Conservation (phyloP, 1,140 invertebrate genomes). For the Drosophila kurseongensis region DNA sequence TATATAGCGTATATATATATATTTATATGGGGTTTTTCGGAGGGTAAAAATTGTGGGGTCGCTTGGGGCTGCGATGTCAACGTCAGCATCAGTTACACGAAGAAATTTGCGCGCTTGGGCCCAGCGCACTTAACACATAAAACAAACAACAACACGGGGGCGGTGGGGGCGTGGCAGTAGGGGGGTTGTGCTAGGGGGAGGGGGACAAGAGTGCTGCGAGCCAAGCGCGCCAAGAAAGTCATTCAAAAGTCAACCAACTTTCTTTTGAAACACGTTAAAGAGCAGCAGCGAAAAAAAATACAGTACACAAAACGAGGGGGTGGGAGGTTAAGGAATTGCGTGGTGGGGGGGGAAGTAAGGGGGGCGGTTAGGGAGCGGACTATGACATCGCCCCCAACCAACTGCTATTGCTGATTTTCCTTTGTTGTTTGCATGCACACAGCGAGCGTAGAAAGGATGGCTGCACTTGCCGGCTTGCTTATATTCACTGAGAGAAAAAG, state of each 20-base stretch:
- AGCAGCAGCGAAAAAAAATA: slow-evolving; percentile 44
- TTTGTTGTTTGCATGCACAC: slow-evolving; percentile 81
- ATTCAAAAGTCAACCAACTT: slow-evolving; percentile 84
- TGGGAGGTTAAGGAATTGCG: neutral
- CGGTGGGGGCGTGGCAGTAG: neutral
- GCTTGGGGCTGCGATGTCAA: slow-evolving; percentile 69
- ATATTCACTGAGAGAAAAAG: slow-evolving; percentile 14
- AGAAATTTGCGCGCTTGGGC: slow-evolving; percentile 71
- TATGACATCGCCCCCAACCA: slow-evolving; percentile 51
- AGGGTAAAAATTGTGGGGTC: slow-evolving; percentile 22
- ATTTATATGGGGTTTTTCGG: neutral
- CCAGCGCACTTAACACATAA: slow-evolving; percentile 83
- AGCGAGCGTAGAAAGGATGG: slow-evolving; percentile 40
- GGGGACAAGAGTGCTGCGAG: slow-evolving; percentile 18
- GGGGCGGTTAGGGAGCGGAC: slow-evolving; percentile 8
- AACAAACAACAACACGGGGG: slow-evolving; percentile 56
- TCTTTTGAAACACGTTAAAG: slow-evolving; percentile 82
- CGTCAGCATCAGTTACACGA: slow-evolving; percentile 67
- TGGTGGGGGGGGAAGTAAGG: neutral
- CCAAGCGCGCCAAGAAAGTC: slow-evolving; percentile 74
- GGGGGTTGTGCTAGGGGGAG: neutral
- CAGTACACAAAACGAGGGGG: slow-evolving; percentile 22
- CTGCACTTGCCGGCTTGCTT: slow-evolving; percentile 33
- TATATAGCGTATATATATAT: neutral
- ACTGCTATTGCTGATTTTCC: slow-evolving; percentile 77